phyloP scores from a whole-genome alignment of 2,888 invertebrate species.

The Phalangium opilio region DNA sequence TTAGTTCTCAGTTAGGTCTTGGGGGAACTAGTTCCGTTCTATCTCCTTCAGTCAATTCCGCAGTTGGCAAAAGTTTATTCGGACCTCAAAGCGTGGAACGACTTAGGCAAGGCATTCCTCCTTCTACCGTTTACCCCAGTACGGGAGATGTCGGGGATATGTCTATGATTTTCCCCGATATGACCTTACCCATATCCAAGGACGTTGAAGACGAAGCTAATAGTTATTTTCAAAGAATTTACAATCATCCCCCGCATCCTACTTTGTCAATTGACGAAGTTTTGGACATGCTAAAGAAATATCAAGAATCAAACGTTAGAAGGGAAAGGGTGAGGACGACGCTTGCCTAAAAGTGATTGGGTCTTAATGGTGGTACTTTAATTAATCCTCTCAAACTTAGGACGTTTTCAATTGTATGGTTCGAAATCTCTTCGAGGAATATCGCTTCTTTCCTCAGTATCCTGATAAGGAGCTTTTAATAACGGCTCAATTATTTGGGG shows the following conservation, averaged over 20 bases:
- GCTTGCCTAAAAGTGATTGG: not conserved
- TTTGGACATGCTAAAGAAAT: conserved; percentile 83
- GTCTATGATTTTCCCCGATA: conserved; percentile 57
- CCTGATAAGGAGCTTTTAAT: conserved; percentile 95
- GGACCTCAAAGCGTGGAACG: not conserved
- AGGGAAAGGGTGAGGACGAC: conserved; percentile 50
- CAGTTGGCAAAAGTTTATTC: not conserved
- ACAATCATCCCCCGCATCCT: conserved; percentile 75
- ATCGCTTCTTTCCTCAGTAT: conserved; percentile 95
- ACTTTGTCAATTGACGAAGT: conserved; percentile 65
- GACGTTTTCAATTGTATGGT: conserved; percentile 89
- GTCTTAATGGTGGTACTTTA: not conserved
- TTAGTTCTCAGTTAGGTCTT: conserved; percentile 10
- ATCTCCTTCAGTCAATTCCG: conserved; percentile 6
- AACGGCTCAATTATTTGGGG: conserved; percentile 94
- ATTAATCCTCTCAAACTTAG: conserved; percentile 7
- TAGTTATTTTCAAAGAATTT: conserved; percentile 93
- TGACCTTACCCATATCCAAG: conserved; percentile 60
- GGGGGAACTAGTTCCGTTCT: conserved; percentile 10
- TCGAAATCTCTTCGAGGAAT: conserved; percentile 93
- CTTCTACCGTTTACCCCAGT: no score
- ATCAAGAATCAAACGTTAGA: conserved; percentile 75
- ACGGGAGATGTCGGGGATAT: conserved; percentile 30
- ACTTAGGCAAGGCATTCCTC: not conserved
- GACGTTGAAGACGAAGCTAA: conserved; percentile 99